phyloP scores from a whole-genome alignment of 2,888 invertebrate genomes.

The Caenorhabditis sp. region DNA sequence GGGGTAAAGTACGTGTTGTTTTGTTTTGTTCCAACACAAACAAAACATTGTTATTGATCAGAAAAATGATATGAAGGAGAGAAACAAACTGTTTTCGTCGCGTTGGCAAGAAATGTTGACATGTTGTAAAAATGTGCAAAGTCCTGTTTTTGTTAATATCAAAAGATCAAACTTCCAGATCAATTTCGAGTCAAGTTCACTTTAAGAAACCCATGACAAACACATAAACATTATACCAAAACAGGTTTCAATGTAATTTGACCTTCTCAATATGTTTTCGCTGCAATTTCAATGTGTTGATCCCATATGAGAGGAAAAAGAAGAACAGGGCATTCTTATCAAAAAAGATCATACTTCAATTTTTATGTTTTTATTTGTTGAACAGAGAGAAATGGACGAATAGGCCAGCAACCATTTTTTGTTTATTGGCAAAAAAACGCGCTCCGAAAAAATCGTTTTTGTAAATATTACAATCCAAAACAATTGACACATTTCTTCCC shows the following conservation, averaged over 20 bases:
- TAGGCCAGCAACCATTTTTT: background rate
- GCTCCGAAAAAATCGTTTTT: background rate
- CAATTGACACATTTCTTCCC: background rate
- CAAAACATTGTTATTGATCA: background rate
- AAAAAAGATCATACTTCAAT: background rate
- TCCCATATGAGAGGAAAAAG: background rate
- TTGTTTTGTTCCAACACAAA: background rate
- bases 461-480: background rate
- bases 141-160: no score
- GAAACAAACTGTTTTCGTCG: no score
- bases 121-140: no score
- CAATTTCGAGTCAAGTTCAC: background rate
- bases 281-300: background rate
- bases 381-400: background rate
- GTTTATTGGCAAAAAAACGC: background rate
- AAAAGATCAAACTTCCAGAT: background rate
- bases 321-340: background rate
- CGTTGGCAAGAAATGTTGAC: no score
- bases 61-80: no score
- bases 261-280: background rate
- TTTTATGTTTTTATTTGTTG: background rate
- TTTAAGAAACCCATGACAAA: background rate
- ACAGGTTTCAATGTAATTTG: background rate
- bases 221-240: background rate
- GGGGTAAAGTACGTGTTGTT: background rate